These are phyloP conservation scores for Antrozous pallidus DNA, from an alignment of 2,797 vertebrate species.

Conservation along the genomic window DNA sequence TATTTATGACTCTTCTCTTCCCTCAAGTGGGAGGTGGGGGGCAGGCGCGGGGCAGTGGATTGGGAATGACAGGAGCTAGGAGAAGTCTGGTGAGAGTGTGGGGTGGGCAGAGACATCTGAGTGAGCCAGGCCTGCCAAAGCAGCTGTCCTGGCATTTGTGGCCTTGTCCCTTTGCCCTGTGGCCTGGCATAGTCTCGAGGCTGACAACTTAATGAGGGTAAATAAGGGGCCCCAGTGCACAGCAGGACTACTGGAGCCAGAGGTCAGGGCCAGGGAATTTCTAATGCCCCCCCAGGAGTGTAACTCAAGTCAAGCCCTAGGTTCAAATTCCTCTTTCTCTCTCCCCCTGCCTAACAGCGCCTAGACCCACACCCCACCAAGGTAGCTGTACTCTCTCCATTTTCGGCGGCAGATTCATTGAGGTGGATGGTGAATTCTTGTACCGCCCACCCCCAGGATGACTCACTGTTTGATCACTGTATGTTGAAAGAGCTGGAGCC, in stretches of 20 bases:
- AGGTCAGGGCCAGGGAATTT: conserved; percentile 65
- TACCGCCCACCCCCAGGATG: background rate
- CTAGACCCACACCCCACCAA: background rate
- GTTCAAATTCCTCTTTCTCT: background rate
- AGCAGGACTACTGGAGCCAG: conserved; percentile 25
- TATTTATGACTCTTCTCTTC: background rate
- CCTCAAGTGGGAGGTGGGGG: background rate
- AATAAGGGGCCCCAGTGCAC: conserved; percentile 52
- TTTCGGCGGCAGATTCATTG: conserved; percentile 36
- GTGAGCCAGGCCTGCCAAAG: background rate
- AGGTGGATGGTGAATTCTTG: conserved; percentile 39
- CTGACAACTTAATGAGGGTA: conserved; percentile 75
- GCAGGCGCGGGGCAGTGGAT: no score
- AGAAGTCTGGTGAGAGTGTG: background rate
- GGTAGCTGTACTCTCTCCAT: background rate
- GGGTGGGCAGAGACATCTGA: conserved; percentile 26
- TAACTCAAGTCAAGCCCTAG: conserved; percentile 45
- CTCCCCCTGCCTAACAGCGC: background rate
- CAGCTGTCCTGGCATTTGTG: conserved; percentile 14
- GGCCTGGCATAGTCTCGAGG: conserved; percentile 44
- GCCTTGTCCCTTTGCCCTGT: conserved; percentile 39
- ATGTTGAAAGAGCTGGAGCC: conserved; percentile 43
- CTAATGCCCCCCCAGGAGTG: conserved; percentile 38
- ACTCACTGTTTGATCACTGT: conserved; percentile 56
- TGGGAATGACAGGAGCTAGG: background rate